phyloP scores from a whole-genome alignment of 1,140 invertebrate genomes.

The Brevipalpus yothersi region DNA sequence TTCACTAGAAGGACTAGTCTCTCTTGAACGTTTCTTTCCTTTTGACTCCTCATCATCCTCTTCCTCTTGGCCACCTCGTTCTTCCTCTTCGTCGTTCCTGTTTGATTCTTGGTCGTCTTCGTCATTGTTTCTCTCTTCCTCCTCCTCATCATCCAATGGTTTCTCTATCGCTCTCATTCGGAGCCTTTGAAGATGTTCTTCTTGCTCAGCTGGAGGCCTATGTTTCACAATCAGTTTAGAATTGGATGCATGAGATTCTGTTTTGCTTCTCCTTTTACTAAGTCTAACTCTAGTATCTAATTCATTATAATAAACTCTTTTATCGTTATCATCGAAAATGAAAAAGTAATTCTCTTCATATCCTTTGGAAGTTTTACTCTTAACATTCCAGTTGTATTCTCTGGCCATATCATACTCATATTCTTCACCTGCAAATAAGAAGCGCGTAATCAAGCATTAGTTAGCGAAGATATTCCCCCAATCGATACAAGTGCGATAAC shows the following conservation, averaged over 20 bases:
- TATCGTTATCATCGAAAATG: conserved; percentile 61
- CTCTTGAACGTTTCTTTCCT: neutral
- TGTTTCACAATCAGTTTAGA: conserved; percentile 71
- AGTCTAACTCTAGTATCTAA: conserved; percentile 78
- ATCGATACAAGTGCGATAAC: too few species aligned
- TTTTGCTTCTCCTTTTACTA: conserved; percentile 60
- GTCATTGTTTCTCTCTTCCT: conserved; percentile 5
- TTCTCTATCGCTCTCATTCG: neutral
- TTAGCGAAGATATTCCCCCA: too few species aligned
- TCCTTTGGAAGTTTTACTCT: conserved; percentile 86
- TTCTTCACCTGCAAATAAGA: conserved; percentile 11
- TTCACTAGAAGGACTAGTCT: neutral
- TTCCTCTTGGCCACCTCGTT: conserved; percentile 16
- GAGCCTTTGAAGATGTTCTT: conserved; percentile 13
- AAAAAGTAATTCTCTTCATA: conserved; percentile 98
- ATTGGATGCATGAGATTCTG: conserved; percentile 33
- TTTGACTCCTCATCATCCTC: neutral
- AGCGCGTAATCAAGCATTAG: neutral
- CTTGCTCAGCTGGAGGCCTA: conserved; percentile 31
- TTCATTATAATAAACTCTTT: conserved; percentile 83
- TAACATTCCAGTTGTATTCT: conserved; percentile 96
- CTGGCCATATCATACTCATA: conserved; percentile 86
- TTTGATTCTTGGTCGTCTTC: conserved; percentile 17
- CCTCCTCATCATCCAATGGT: conserved; percentile 1
- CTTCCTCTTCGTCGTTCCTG: conserved; percentile 17